Conservation (phyloP, 2,888 invertebrate species). For the Timandra comae region DNA sequence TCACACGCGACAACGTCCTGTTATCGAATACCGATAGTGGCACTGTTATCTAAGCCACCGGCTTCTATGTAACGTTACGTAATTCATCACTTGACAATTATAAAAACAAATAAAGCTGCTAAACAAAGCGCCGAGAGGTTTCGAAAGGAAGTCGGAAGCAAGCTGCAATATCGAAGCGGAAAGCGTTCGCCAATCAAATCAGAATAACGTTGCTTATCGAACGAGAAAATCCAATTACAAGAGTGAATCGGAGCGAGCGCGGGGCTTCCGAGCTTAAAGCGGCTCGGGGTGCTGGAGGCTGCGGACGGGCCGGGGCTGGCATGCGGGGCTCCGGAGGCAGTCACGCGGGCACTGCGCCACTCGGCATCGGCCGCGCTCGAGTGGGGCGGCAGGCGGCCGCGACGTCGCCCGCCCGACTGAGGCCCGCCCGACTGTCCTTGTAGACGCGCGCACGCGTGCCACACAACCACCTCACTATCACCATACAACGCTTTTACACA, state of each 20-base stretch:
- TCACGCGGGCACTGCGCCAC: constrained; percentile 52
- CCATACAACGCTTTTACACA: constrained; percentile 48
- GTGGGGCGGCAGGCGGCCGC: constrained; percentile 51
- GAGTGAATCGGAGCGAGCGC: constrained; percentile 71
- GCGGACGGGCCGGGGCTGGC: constrained; percentile 41
- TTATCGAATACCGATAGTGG: constrained; percentile 35
- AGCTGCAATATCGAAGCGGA: constrained; percentile 68
- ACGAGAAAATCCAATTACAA: constrained; percentile 74
- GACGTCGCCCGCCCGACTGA: constrained; percentile 66
- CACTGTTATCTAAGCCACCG: constrained; percentile 57
- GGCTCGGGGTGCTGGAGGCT: constrained; percentile 49
- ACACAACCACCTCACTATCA: constrained; percentile 52
- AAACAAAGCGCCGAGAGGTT: constrained; percentile 48
- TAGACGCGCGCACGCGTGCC: constrained; percentile 56
- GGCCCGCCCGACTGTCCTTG: constrained; percentile 66
- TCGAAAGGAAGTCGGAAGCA: constrained; percentile 53
- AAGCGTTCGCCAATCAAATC: constrained; percentile 69
- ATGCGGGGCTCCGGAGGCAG: constrained; percentile 41
- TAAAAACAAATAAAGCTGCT: constrained; percentile 57
- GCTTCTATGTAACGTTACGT: constrained; percentile 57
- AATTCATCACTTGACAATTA: constrained; percentile 45
- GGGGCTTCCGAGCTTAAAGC: constrained; percentile 66
- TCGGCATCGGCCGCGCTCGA: constrained; percentile 44
- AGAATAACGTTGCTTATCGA: constrained; percentile 66
- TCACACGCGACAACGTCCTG: constrained; percentile 32